phyloP scores from a whole-genome alignment of 2,888 invertebrate genomes.

The Amphipoea oculea region DNA sequence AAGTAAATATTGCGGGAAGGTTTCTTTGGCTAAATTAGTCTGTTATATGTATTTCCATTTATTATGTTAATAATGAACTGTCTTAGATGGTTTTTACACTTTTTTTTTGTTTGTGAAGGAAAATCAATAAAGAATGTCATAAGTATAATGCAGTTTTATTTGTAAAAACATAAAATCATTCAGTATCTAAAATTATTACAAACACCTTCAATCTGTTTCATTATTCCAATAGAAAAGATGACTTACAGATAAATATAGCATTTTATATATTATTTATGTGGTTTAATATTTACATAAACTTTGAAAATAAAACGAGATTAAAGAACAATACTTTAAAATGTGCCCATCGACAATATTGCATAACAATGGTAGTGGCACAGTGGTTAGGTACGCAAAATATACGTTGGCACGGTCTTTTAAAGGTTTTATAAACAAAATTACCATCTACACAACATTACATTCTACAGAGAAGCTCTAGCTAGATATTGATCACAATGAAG shows the following conservation, averaged over 20 bases:
- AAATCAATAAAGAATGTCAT: conserved; percentile 87
- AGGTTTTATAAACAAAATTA: conserved; percentile 25
- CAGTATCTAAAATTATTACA: conserved; percentile 32
- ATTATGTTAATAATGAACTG: conserved; percentile 58
- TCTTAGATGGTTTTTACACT: conserved; percentile 58
- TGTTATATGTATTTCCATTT: conserved; percentile 56
- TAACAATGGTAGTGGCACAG: conserved; percentile 14
- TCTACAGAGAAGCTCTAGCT: conserved; percentile 3
- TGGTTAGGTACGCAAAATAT: conserved; percentile 30
- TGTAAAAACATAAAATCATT: conserved; percentile 49
- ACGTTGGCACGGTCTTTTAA: conserved; percentile 51
- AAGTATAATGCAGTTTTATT: conserved; percentile 69
- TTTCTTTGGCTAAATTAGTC: conserved; percentile 50
- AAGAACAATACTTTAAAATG: conserved; percentile 13
- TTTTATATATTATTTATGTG: conserved; percentile 30
- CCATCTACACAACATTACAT: conserved; percentile 1
- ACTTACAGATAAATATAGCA: conserved; percentile 27
- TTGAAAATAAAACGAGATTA: conserved; percentile 29
- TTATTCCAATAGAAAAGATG: conserved; percentile 15
- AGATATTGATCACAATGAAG: conserved; percentile 13
- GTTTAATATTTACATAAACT: conserved; percentile 15
- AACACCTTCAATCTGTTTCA: conserved; percentile 20
- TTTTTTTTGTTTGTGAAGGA: conserved; percentile 83
- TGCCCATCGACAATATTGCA: conserved; percentile 2
- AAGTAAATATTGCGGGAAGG: conserved; percentile 47